Percentiles rank a stretch among this genome's conserved stretches.
Conservation (phyloP, 2,797 vertebrate species). For the Petrocephalus sullivani region DNA sequence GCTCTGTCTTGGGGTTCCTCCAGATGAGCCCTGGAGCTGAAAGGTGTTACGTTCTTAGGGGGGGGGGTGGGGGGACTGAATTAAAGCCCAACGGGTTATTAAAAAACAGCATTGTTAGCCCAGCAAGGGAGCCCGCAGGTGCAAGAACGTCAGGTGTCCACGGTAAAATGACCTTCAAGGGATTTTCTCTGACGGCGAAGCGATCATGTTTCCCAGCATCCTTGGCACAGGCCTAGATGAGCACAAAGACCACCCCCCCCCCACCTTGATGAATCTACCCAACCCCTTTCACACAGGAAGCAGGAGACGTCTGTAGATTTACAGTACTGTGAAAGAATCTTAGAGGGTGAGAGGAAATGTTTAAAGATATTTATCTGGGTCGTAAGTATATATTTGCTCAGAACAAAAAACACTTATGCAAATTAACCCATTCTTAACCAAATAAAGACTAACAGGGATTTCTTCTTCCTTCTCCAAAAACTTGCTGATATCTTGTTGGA, state of each 20-base stretch:
- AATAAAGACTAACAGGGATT: background rate
- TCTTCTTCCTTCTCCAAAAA: background rate
- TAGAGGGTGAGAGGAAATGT: background rate
- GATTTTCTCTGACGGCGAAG: slow-evolving; percentile 30
- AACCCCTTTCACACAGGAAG: background rate
- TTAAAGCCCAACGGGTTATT: background rate
- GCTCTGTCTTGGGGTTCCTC: background rate
- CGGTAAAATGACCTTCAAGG: slow-evolving; percentile 32
- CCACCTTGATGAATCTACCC: background rate
- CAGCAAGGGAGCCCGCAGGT: slow-evolving; percentile 32
- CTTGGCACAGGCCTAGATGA: background rate
- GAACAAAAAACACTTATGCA: background rate
- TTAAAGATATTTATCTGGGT: background rate
- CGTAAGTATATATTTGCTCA: background rate
- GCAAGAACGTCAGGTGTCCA: slow-evolving; percentile 49
- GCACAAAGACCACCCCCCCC: background rate
- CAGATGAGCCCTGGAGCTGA: background rate
- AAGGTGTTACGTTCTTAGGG: background rate
- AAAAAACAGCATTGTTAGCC: background rate
- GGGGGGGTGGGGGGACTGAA: background rate
- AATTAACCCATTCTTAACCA: background rate
- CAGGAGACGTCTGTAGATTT: background rate
- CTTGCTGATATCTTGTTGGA: background rate
- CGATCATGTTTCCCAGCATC: slow-evolving; percentile 8
- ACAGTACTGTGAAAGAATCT: background rate